A percentile compares a stretch with the other conserved stretches of the same genome.
phyloP scores from a whole-genome alignment of 2,888 invertebrate species.

The Clistopyga incitator region DNA sequence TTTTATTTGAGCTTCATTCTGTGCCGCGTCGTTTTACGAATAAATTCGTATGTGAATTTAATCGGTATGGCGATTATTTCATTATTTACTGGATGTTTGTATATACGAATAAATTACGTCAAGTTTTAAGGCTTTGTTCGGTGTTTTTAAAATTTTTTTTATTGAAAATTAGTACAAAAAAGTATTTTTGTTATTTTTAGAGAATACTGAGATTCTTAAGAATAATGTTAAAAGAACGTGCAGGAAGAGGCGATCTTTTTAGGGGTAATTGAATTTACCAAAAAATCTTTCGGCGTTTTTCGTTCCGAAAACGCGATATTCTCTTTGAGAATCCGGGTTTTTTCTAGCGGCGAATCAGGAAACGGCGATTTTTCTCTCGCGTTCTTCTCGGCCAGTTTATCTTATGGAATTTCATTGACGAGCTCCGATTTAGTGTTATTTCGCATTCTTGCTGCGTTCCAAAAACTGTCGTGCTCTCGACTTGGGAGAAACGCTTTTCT shows the following conservation, averaged over 20 bases:
- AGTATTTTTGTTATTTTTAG: not conserved
- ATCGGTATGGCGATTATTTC: conserved; percentile 11
- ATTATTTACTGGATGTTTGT: conserved; percentile 55
- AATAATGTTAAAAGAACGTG: not conserved
- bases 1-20: conserved; percentile 5
- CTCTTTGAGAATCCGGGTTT: not conserved
- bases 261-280: not conserved
- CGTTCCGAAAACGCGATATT: not conserved
- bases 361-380: not conserved
- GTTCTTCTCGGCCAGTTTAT: conserved; percentile 1
- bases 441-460: conserved; percentile 19
- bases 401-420: not conserved
- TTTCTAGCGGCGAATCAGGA: not conserved
- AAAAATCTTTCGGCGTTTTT: not conserved
- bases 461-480: conserved; percentile 3
- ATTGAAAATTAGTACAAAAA: conserved; percentile 15
- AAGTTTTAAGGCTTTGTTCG: not conserved
- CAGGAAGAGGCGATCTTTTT: not conserved
- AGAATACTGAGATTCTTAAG: not conserved
- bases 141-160: not conserved
- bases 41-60: conserved; percentile 15
- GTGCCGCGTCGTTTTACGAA: conserved; percentile 10
- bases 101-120: conserved; percentile 46
- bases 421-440: not conserved
- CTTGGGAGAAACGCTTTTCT: not conserved